A percentile compares a stretch with the other conserved stretches of the same genome.
These are phyloP conservation scores for Scomber scombrus DNA, from an alignment of 2,113 vertebrate species.

Conservation along the genomic window DNA sequence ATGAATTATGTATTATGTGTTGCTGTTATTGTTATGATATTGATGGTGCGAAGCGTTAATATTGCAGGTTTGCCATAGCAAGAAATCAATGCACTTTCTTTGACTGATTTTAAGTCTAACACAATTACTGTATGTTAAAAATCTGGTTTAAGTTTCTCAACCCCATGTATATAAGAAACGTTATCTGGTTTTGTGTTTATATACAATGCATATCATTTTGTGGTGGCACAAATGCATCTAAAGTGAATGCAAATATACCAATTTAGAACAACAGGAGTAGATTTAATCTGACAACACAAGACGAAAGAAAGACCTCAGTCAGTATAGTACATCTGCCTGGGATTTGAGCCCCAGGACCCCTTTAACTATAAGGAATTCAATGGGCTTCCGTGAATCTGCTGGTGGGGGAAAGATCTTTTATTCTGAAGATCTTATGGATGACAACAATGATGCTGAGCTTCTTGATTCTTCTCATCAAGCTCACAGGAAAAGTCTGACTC, in stretches of 20 bases:
- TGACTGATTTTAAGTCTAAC: not conserved
- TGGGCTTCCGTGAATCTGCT: slow-evolving; percentile 17
- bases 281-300: not conserved
- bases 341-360: not conserved
- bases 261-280: not conserved
- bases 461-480: not conserved
- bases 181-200: no score
- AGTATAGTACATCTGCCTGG: not conserved
- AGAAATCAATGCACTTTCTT: not conserved
- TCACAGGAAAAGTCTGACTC: not conserved
- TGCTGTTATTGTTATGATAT: not conserved
- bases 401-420: not conserved
- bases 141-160: not conserved
- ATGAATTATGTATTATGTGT: slow-evolving; percentile 24
- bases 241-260: not conserved
- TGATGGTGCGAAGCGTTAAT: slow-evolving; percentile 2
- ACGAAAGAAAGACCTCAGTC: not conserved
- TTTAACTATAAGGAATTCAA: not conserved
- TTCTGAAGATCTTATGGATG: not conserved
- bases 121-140: not conserved
- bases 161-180: no score
- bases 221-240: not conserved
- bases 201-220: not conserved
- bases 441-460: not conserved
- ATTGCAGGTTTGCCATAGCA: not conserved